A percentile compares a stretch with the other conserved stretches of the same genome.
phyloP scores from a whole-genome alignment of 2,113 vertebrate species.

The Hemiscyllium ocellatum region DNA sequence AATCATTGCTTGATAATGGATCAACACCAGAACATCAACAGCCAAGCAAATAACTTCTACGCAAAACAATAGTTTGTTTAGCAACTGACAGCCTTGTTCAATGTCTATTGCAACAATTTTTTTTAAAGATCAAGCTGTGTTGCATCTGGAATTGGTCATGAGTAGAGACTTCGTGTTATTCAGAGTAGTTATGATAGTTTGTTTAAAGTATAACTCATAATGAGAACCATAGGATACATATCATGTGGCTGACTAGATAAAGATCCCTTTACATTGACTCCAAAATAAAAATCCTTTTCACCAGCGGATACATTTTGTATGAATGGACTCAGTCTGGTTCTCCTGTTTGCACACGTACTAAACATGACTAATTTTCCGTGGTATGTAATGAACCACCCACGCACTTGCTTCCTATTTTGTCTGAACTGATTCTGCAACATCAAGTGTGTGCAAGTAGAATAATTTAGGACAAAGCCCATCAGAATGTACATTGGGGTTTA shows the following conservation, averaged over 20 bases:
- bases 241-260: not conserved
- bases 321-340: constrained; percentile 33
- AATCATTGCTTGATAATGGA: constrained; percentile 1
- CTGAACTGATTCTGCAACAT: not conserved
- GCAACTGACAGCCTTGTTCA: not conserved
- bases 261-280: not conserved
- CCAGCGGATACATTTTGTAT: not conserved
- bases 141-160: not conserved
- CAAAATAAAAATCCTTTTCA: not conserved
- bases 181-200: not conserved
- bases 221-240: not conserved
- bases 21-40: not conserved
- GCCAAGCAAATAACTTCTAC: not conserved
- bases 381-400: constrained; percentile 27
- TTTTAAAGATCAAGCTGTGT: not conserved
- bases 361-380: constrained; percentile 33
- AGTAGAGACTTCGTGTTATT: not conserved
- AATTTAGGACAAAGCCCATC: not conserved
- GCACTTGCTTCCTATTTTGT: constrained; percentile 14
- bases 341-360: constrained; percentile 29
- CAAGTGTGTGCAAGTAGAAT: constrained; percentile 31
- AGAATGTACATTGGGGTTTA: not conserved
- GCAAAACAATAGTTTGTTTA: not conserved
- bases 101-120: not conserved
- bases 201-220: not conserved